Percentiles rank a stretch among this genome's conserved stretches.
Evolutionary conservation across 2,113 vertebrate genomes (phyloP).

Genomic region (Bos javanicus): DNA sequence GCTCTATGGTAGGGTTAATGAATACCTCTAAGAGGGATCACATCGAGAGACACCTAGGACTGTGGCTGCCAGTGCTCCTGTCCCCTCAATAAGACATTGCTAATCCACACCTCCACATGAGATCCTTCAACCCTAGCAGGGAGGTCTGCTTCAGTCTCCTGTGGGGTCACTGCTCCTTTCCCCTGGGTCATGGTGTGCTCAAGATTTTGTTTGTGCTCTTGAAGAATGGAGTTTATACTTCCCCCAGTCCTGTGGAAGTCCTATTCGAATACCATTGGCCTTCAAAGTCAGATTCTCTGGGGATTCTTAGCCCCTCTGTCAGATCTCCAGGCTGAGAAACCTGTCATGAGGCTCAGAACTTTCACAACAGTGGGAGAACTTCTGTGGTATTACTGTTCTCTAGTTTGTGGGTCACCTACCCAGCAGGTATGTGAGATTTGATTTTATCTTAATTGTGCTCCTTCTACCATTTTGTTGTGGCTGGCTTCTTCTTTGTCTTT

Average conservation of each 20-base stretch:
- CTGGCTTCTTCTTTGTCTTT: neutral
- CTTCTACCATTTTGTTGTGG: neutral
- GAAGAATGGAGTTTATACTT: neutral
- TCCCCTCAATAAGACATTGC: neutral
- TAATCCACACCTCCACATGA: neutral
- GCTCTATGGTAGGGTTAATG: neutral
- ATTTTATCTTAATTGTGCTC: neutral
- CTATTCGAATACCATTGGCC: neutral
- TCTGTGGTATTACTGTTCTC: neutral
- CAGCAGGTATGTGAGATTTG: neutral
- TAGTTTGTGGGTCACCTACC: neutral
- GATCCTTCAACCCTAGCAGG: neutral
- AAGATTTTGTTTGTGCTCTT: neutral
- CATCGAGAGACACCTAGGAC: neutral
- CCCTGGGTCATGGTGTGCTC: neutral
- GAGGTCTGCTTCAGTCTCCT: neutral
- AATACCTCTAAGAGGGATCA: neutral
- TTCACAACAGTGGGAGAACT: neutral
- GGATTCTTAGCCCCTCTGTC: neutral
- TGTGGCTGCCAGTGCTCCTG: neutral
- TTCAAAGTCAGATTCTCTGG: neutral
- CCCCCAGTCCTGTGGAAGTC: neutral
- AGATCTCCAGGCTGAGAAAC: neutral
- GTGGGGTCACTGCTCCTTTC: neutral
- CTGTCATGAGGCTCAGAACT: neutral